Percentiles rank a stretch among this genome's conserved stretches.
Conservation (phyloP, 2,888 invertebrate species). For the Andrena fulva region DNA sequence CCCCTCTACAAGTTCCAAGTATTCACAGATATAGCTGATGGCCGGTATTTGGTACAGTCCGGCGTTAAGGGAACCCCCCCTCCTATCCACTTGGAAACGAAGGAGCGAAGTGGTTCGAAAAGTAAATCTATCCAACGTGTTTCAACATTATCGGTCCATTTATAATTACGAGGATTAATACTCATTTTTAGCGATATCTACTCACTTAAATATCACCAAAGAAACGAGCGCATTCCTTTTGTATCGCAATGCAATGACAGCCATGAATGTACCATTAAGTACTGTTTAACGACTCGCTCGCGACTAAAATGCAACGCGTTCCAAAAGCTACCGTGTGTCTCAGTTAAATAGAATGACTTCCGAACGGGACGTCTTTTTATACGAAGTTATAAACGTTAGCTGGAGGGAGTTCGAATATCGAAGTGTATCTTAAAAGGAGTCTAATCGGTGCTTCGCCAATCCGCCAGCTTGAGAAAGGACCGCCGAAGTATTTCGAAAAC, state of each 20-base stretch:
- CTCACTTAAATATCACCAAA: conserved; percentile 25
- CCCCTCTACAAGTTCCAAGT: too few species aligned
- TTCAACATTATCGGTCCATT: conserved; percentile 1
- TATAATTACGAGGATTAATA: not conserved
- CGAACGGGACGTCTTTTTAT: too few species aligned
- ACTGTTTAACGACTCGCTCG: not conserved
- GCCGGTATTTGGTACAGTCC: too few species aligned
- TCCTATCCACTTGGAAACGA: too few species aligned
- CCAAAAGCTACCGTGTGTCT: not conserved
- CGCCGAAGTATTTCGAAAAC: not conserved
- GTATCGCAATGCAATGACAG: conserved; percentile 7
- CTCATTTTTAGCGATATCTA: conserved; percentile 1
- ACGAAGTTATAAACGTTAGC: too few species aligned
- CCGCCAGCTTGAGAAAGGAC: too few species aligned
- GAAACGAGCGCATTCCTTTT: conserved; percentile 31
- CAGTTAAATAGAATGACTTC: not conserved
- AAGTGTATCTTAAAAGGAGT: too few species aligned
- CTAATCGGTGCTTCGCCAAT: too few species aligned
- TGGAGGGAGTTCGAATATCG: too few species aligned
- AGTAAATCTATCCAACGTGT: not conserved
- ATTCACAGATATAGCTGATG: too few species aligned
- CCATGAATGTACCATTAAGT: conserved; percentile 20
- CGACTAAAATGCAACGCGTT: not conserved
- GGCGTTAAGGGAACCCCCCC: too few species aligned
- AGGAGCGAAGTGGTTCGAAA: not conserved